Percentiles rank a stretch among this genome's conserved stretches.
Conservation (phyloP, 2,797 vertebrate species). For the Acanthurus leucopareius region DNA sequence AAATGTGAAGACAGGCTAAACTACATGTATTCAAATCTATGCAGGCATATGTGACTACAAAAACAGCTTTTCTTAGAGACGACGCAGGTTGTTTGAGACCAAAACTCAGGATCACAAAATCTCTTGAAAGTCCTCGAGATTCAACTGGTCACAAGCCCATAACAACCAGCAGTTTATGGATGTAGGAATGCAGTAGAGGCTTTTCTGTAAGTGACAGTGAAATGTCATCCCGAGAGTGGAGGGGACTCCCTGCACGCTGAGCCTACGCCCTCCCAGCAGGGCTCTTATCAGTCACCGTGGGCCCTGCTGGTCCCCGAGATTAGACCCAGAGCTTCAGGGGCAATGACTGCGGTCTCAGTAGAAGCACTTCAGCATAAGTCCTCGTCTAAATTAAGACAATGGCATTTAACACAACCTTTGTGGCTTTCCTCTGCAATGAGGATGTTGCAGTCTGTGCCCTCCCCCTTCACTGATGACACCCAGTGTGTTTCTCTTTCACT, state of each 20-base stretch:
- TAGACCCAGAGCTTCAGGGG: slow-evolving; percentile 57
- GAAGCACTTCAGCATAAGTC: neutral
- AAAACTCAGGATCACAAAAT: neutral
- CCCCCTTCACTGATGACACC: neutral
- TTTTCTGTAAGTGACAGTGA: slow-evolving; percentile 3
- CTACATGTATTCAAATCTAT: neutral
- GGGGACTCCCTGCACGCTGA: slow-evolving; percentile 21
- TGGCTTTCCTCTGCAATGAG: slow-evolving; percentile 37
- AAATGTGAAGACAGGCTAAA: neutral
- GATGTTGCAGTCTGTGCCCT: slow-evolving; percentile 28
- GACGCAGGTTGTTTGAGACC: neutral
- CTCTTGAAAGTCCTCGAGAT: neutral
- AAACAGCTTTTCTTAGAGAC: neutral
- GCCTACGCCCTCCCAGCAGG: slow-evolving; percentile 62
- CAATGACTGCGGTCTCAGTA: neutral
- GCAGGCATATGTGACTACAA: neutral
- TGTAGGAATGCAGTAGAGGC: neutral
- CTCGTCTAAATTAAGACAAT: neutral
- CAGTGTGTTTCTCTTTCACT: slow-evolving; percentile 44
- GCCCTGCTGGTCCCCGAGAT: slow-evolving; percentile 79
- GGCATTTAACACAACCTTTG: slow-evolving; percentile 15
- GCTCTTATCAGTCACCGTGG: slow-evolving; percentile 73
- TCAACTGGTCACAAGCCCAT: neutral
- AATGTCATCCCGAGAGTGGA: neutral
- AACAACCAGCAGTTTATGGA: neutral